Percentiles rank a stretch among this genome's conserved stretches.
phyloP scores from a whole-genome alignment of 2,888 invertebrate genomes.

The Hemaris fuciformis region DNA sequence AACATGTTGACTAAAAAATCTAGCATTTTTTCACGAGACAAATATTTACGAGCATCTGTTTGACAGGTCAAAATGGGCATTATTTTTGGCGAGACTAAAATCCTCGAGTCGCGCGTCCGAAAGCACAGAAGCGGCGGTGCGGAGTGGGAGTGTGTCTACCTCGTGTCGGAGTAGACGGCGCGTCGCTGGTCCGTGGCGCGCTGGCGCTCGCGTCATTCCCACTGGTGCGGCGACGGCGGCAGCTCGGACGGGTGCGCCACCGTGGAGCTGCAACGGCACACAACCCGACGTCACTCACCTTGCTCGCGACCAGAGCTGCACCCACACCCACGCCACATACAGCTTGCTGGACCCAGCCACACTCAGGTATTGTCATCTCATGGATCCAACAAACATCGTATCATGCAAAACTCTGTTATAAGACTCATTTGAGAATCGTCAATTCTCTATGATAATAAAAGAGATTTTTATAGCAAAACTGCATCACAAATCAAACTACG shows the following conservation, averaged over 20 bases:
- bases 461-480: constrained; percentile 70
- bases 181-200: constrained; percentile 57
- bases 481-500: constrained; percentile 71
- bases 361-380: neutral
- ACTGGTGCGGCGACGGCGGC: constrained; percentile 98
- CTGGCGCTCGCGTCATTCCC: constrained; percentile 90
- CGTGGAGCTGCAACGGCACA: constrained; percentile 89
- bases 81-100: too few relatives aligned
- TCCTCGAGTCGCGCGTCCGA: neutral
- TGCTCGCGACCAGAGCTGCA: constrained; percentile 16
- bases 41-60: too few relatives aligned
- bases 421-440: neutral
- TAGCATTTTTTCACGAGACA: too few relatives aligned
- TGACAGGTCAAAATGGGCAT: too few relatives aligned
- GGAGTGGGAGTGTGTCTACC: constrained; percentile 31
- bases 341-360: constrained; percentile 27
- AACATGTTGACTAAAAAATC: too few relatives aligned
- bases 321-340: constrained; percentile 51
- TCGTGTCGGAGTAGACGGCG: constrained; percentile 53
- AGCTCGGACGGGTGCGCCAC: constrained; percentile 99
- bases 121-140: neutral
- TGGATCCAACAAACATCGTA: constrained; percentile 55
- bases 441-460: constrained; percentile 61
- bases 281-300: constrained; percentile 34
- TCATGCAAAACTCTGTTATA: constrained; percentile 51